Conservation (phyloP, 2,888 invertebrate species). For the Druceiella hillmani region DNA sequence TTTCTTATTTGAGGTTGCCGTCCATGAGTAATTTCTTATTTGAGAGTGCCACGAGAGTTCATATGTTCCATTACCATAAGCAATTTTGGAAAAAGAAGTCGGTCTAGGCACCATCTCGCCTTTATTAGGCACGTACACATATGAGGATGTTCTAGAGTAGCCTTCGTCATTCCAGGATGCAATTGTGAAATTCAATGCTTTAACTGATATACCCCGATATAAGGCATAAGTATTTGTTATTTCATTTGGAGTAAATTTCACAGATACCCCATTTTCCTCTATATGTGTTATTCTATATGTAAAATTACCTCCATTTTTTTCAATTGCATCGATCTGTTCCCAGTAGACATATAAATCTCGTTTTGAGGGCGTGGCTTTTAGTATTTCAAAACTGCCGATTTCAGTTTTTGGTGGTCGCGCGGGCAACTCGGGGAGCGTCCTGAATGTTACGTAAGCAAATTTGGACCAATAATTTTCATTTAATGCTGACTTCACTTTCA, state of each 20-base stretch:
- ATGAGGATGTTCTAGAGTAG: slow-evolving; percentile 49
- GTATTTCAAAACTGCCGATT: slow-evolving; percentile 68
- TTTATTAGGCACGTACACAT: slow-evolving; percentile 56
- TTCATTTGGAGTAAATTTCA: slow-evolving; percentile 33
- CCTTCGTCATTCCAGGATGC: slow-evolving; percentile 59
- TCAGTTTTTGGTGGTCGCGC: slow-evolving; percentile 63
- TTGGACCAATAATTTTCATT: slow-evolving; percentile 66
- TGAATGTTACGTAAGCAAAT: slow-evolving; percentile 53
- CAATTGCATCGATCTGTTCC: slow-evolving; percentile 63
- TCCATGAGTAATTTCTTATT: slow-evolving; percentile 40
- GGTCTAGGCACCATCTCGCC: slow-evolving; percentile 43
- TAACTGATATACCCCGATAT: too few relatives aligned
- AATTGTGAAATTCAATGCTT: slow-evolving; percentile 48
- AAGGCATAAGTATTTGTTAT: too few relatives aligned
- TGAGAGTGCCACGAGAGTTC: slow-evolving; percentile 70
- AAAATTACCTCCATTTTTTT: slow-evolving; percentile 71
- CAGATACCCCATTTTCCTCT: slow-evolving; percentile 31
- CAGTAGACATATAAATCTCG: slow-evolving; percentile 71
- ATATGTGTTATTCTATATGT: slow-evolving; percentile 56
- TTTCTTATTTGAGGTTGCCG: slow-evolving; percentile 57
- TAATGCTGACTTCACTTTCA: slow-evolving; percentile 51
- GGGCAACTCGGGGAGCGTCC: slow-evolving; percentile 58
- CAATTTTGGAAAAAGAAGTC: slow-evolving; percentile 65
- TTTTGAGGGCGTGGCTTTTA: slow-evolving; percentile 42
- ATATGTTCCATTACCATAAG: slow-evolving; percentile 65